Evolutionary conservation across 2,888 invertebrate species (phyloP).

Genomic region (Ceriagrion tenellum): DNA sequence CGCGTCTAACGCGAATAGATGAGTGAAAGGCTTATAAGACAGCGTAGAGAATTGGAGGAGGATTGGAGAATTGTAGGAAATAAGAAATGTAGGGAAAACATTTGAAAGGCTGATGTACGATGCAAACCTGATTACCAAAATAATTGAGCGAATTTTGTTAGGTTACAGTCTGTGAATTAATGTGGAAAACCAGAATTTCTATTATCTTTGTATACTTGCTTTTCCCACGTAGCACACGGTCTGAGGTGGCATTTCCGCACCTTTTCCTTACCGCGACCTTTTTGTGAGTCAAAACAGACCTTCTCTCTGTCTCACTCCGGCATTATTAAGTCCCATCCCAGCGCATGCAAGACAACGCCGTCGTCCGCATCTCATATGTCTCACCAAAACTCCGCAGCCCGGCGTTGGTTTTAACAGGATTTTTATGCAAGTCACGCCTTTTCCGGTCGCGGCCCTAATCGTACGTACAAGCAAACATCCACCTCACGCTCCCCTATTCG

Average conservation of each 20-base stretch:
- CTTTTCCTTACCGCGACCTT: not conserved
- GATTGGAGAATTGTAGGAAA: too few species aligned
- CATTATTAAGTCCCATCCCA: not conserved
- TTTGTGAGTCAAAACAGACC: not conserved
- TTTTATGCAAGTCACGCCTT: slow-evolving; percentile 1
- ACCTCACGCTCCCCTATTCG: not conserved
- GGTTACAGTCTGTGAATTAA: too few species aligned
- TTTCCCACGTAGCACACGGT: too few species aligned
- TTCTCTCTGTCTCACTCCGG: not conserved
- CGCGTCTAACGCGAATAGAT: too few species aligned
- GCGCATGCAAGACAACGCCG: not conserved
- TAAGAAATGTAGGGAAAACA: too few species aligned
- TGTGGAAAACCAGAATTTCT: too few species aligned
- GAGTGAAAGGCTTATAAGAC: too few species aligned
- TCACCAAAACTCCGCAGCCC: not conserved
- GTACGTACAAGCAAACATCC: not conserved
- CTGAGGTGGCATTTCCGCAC: not conserved
- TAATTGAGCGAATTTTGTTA: too few species aligned
- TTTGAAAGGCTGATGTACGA: too few species aligned
- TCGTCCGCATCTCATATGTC: not conserved
- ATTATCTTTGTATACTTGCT: too few species aligned
- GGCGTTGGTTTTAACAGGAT: not conserved
- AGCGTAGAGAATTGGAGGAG: too few species aligned
- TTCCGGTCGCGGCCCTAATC: not conserved
- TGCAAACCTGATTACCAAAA: too few species aligned